phyloP scores from a whole-genome alignment of 23 tunicate species.

The Halocynthia aurantium region DNA sequence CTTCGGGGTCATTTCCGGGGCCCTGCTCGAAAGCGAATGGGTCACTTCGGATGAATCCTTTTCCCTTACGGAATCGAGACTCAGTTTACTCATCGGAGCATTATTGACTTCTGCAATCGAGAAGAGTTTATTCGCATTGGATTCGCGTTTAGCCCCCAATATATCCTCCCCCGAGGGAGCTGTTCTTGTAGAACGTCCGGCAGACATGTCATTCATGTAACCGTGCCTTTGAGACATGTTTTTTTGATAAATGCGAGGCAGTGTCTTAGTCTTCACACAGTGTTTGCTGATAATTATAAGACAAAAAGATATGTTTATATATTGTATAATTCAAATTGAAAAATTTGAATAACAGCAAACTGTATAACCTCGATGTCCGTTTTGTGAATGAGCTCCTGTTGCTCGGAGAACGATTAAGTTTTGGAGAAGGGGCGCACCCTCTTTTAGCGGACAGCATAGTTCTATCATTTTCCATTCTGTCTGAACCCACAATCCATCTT shows the following conservation, averaged over 20 bases:
- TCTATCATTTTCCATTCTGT: no score
- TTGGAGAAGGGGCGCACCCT: no score
- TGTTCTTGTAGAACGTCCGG: background rate
- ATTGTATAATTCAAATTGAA: no score
- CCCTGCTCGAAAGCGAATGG: background rate
- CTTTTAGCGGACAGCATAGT: no score
- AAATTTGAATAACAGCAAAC: no score
- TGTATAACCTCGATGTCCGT: no score
- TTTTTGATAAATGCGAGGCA: background rate
- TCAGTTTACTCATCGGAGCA: background rate
- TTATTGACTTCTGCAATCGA: background rate
- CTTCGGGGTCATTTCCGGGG: background rate
- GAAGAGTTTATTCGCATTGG: background rate
- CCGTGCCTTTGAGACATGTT: background rate
- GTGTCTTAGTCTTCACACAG: background rate
- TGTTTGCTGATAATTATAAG: no score
- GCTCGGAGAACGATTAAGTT: no score
- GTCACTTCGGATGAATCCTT: background rate
- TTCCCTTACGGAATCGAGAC: background rate
- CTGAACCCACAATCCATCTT: no score
- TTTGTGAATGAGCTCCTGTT: no score
- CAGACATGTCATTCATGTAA: background rate
- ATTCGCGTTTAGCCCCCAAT: background rate
- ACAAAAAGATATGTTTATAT: no score
- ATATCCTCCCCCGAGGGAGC: background rate